These are phyloP conservation scores for Pachyseris speciosa DNA, from an alignment of 64 coral and sea anemone genomes.

Conservation along the genomic window DNA sequence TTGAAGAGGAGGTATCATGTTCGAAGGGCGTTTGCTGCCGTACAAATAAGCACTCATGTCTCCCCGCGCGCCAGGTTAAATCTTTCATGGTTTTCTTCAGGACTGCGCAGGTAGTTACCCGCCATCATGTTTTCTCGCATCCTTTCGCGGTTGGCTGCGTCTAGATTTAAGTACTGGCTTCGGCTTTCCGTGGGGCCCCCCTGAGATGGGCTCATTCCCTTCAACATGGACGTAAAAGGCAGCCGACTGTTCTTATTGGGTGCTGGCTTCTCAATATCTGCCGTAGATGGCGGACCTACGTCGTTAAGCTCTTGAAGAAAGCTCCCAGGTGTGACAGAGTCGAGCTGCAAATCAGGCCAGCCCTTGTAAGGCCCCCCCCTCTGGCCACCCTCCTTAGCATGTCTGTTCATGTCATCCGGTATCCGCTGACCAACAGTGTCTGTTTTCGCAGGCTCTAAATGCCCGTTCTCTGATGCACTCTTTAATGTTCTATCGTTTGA, in stretches of 20 bases:
- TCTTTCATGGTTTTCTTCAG: conserved; percentile 25
- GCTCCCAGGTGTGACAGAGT: conserved; percentile 29
- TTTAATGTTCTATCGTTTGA: conserved; percentile 27
- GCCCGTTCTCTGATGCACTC: conserved; percentile 48
- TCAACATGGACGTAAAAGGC: conserved; percentile 84
- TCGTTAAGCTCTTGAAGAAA: conserved; percentile 92
- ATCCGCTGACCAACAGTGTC: conserved; percentile 13
- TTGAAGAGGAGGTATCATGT: conserved; percentile 28
- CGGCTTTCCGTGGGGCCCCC: conserved; percentile 4
- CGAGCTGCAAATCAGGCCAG: conserved; percentile 49
- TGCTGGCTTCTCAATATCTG: conserved; percentile 37
- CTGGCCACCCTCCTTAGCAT: neutral
- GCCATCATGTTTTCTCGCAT: conserved; percentile 34
- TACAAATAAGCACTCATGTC: conserved; percentile 70
- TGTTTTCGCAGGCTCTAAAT: conserved; percentile 32
- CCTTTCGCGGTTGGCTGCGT: conserved; percentile 2
- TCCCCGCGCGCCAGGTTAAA: neutral
- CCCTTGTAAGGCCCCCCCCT: neutral
- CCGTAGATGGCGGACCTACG: conserved; percentile 48
- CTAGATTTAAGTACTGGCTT: conserved; percentile 13
- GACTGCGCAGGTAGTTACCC: conserved; percentile 44
- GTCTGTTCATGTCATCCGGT: conserved; percentile 11
- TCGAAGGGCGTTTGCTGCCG: conserved; percentile 42
- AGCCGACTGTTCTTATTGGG: conserved; percentile 64
- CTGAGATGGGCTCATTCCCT: conserved; percentile 72